Conservation (phyloP, 2,888 invertebrate genomes). For the Sminthurinus aureus region DNA sequence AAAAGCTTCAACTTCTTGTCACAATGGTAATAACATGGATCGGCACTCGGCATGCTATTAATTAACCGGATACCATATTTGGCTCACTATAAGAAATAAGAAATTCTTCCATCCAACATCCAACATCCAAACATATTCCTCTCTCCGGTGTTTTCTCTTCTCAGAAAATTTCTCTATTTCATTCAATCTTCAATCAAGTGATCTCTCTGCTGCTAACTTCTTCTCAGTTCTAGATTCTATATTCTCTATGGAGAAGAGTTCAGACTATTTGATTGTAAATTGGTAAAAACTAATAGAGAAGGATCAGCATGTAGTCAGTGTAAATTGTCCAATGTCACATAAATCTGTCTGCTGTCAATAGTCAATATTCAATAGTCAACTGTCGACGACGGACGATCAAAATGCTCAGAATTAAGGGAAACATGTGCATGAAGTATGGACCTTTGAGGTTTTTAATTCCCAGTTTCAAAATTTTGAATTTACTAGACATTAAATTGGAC, state of each 20-base stretch:
- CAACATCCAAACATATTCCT: neutral
- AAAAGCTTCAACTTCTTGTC: neutral
- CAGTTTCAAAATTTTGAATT: too few relatives aligned
- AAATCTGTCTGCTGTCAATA: conserved; percentile 2
- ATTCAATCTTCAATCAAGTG: neutral
- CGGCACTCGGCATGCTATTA: conserved; percentile 14
- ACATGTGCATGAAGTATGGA: neutral
- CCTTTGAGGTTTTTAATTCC: neutral
- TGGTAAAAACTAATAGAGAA: neutral
- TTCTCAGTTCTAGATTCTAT: neutral
- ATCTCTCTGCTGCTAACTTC: neutral
- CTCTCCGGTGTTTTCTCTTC: neutral
- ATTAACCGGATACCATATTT: conserved; percentile 22
- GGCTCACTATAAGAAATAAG: neutral
- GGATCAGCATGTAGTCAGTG: neutral
- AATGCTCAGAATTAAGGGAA: neutral
- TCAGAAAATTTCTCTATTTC: neutral
- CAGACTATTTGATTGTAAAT: too few relatives aligned
- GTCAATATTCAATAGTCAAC: neutral
- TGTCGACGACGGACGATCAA: neutral
- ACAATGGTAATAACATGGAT: neutral
- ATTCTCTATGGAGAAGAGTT: neutral
- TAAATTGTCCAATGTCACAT: neutral
- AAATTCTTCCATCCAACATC: neutral
- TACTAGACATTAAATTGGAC: too few relatives aligned